These are phyloP conservation scores for Xerus rutilus DNA, from an alignment of 2,797 vertebrate species.

Conservation along the genomic window DNA sequence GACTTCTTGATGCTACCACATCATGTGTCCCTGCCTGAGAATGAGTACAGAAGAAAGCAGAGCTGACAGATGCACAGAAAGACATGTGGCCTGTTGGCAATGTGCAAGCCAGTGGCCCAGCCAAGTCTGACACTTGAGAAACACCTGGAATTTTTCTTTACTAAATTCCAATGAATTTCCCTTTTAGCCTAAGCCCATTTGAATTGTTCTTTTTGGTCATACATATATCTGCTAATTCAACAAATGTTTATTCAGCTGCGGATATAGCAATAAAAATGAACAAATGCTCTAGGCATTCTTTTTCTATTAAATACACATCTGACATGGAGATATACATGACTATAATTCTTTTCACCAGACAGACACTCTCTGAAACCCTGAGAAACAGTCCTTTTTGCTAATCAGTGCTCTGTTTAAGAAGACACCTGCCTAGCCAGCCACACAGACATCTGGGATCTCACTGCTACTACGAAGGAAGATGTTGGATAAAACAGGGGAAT, in stretches of 20 bases:
- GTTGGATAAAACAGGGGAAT: too few species aligned
- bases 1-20: background rate
- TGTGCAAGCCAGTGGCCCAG: background rate
- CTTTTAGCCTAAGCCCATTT: background rate
- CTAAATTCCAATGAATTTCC: background rate
- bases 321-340: background rate
- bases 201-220: background rate
- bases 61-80: background rate
- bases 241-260: background rate
- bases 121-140: background rate
- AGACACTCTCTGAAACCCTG: background rate
- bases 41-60: background rate
- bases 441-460: background rate
- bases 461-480: too few species aligned
- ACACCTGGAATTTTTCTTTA: background rate
- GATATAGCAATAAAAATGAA: background rate
- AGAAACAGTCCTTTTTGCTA: background rate
- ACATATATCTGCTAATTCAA: background rate
- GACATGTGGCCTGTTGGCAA: too few species aligned
- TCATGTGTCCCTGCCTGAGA: background rate
- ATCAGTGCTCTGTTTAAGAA: background rate
- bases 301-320: background rate
- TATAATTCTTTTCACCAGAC: background rate
- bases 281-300: background rate
- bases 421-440: background rate